These are phyloP conservation scores for Sycophaga agraensis DNA, from an alignment of 1,140 invertebrate genomes.

Conservation along the genomic window DNA sequence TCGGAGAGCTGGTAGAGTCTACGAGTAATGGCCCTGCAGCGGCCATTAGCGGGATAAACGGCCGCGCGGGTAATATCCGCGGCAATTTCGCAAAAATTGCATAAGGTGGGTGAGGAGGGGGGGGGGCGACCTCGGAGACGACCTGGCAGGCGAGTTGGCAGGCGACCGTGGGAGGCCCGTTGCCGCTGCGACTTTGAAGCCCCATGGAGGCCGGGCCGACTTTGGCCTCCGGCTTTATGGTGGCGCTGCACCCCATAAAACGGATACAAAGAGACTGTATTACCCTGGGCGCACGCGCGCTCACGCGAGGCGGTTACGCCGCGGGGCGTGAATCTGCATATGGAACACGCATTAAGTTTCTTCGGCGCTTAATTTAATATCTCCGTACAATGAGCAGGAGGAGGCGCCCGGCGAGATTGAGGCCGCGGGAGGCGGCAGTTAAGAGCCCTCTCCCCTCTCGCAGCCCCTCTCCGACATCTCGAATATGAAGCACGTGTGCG, in stretches of 20 bases:
- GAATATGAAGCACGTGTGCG: slow-evolving; percentile 30
- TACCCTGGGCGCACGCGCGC: slow-evolving; percentile 32
- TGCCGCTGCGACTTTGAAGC: slow-evolving; percentile 7
- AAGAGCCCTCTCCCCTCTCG: too few relatives aligned
- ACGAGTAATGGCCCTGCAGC: too few relatives aligned
- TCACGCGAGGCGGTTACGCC: slow-evolving; percentile 33
- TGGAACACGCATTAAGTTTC: slow-evolving; percentile 55
- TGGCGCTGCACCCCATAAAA: slow-evolving; percentile 46
- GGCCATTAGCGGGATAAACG: too few relatives aligned
- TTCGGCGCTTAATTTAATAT: slow-evolving; percentile 55
- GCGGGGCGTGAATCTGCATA: slow-evolving; percentile 54
- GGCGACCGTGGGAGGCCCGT: background rate
- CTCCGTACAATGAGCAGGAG: slow-evolving; percentile 35
- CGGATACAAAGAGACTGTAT: slow-evolving; percentile 55
- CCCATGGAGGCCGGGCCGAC: background rate
- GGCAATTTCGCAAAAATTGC: background rate
- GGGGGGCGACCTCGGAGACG: too few relatives aligned
- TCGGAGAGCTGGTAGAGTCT: too few relatives aligned
- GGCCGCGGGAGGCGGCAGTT: slow-evolving; percentile 22
- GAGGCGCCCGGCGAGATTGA: slow-evolving; percentile 5
- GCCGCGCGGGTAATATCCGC: too few relatives aligned
- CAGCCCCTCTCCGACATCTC: slow-evolving; percentile 26
- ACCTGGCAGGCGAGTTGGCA: background rate
- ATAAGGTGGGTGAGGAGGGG: too few relatives aligned
- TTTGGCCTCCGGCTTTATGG: slow-evolving; percentile 40